A percentile compares a stretch with the other conserved stretches of the same genome.
These are phyloP conservation scores for Steinernema feltiae DNA, from an alignment of 1,140 invertebrate species.

Conservation along the genomic window DNA sequence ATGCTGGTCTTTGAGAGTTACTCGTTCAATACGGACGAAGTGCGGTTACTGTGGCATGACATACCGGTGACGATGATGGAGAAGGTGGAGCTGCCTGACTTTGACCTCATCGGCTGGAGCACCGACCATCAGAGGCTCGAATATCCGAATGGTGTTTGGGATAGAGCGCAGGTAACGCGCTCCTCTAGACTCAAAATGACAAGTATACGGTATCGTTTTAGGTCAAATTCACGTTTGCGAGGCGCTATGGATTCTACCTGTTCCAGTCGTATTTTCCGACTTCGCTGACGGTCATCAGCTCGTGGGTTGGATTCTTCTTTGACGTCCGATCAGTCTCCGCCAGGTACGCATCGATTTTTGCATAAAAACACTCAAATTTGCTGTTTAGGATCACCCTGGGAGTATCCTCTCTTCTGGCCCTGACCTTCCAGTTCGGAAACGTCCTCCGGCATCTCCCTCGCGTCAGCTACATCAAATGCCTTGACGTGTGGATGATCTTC, in stretches of 20 bases:
- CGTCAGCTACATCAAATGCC: constrained; percentile 55
- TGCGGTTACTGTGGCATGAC: constrained; percentile 55
- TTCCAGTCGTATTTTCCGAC: constrained; percentile 57
- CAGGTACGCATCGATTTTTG: neutral
- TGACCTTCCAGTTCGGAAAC: constrained; percentile 57
- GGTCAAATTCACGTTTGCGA: constrained; percentile 58
- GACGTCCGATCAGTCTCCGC: neutral
- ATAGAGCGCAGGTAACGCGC: constrained; percentile 42
- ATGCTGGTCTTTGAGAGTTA: constrained; percentile 51
- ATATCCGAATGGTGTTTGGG: constrained; percentile 57
- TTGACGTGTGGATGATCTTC: constrained; percentile 57
- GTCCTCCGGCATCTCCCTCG: constrained; percentile 55
- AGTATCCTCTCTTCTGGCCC: constrained; percentile 50
- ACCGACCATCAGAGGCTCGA: constrained; percentile 54
- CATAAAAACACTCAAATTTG: neutral
- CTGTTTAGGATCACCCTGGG: constrained; percentile 54
- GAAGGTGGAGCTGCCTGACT: constrained; percentile 56
- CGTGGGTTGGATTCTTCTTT: constrained; percentile 48
- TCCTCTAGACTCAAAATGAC: neutral
- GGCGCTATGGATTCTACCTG: constrained; percentile 57
- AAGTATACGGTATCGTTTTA: constrained; percentile 23
- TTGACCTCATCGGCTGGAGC: constrained; percentile 55
- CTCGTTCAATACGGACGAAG: constrained; percentile 57
- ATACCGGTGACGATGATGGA: constrained; percentile 58
- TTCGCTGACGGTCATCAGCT: constrained; percentile 52